phyloP scores from a whole-genome alignment of 1,140 invertebrate species.

The Eriocheir sinensis region DNA sequence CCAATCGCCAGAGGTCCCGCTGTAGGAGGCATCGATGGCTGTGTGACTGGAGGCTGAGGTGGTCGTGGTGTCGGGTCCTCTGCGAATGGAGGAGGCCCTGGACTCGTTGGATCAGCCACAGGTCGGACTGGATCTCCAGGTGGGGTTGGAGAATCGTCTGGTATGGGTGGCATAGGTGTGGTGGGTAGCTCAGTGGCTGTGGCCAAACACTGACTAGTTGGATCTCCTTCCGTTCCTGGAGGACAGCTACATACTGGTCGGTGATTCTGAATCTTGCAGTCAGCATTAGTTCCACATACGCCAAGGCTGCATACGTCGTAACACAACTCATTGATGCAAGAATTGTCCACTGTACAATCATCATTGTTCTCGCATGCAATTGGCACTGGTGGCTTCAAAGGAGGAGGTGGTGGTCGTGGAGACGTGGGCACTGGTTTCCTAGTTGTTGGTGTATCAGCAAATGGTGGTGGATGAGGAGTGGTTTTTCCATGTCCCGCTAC shows the following conservation, averaged over 20 bases:
- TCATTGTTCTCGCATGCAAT: constrained; percentile 90
- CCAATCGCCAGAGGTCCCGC: constrained; percentile 56
- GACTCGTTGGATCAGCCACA: constrained; percentile 32
- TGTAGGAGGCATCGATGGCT: constrained; percentile 45
- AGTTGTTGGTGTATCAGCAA: constrained; percentile 52
- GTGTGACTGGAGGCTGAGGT: constrained; percentile 39
- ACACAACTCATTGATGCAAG: constrained; percentile 91
- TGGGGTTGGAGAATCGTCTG: constrained; percentile 8
- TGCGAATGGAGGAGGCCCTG: constrained; percentile 10
- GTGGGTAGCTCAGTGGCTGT: constrained; percentile 47
- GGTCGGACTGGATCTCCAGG: constrained; percentile 52
- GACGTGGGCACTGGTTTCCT: constrained; percentile 29
- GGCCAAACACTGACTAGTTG: constrained; percentile 87
- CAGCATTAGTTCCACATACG: constrained; percentile 88
- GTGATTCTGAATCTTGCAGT: constrained; percentile 89
- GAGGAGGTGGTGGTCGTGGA: constrained; percentile 82
- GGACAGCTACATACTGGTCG: constrained; percentile 92
- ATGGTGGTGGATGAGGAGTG: constrained; percentile 50
- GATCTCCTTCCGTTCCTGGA: constrained; percentile 91
- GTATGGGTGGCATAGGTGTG: constrained; percentile 28
- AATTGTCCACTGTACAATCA: constrained; percentile 88
- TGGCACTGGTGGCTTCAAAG: constrained; percentile 84
- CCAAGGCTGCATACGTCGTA: constrained; percentile 89
- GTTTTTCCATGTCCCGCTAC: constrained; percentile 38
- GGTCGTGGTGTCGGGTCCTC: constrained; percentile 36